Conservation (phyloP, 2,113 vertebrate species). For the Gasterosteus aculeatus region DNA sequence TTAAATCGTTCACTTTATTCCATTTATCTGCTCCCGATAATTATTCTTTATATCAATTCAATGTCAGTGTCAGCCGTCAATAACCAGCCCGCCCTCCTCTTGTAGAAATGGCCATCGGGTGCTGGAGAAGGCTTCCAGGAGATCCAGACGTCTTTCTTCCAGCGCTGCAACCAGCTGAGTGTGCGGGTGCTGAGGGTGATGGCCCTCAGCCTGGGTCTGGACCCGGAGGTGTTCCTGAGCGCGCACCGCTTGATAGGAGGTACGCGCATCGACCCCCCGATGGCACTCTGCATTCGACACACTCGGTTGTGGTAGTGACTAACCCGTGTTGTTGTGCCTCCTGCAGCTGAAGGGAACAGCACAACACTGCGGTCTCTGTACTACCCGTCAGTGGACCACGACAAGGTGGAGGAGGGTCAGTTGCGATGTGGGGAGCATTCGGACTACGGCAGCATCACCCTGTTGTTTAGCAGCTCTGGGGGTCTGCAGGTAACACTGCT, state of each 20-base stretch:
- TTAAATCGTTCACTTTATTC: too few relatives aligned
- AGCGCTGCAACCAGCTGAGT: conserved; percentile 72
- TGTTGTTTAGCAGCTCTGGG: conserved; percentile 75
- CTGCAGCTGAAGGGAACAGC: conserved; percentile 62
- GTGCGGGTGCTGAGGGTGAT: conserved; percentile 73
- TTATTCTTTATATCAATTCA: background rate
- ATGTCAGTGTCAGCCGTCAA: background rate
- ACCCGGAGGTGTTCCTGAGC: conserved; percentile 71
- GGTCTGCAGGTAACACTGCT: conserved; percentile 76
- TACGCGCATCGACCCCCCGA: conserved; percentile 40
- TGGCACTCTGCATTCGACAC: too few relatives aligned
- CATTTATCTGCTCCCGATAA: background rate
- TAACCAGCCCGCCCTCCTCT: background rate
- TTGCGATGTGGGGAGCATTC: conserved; percentile 82
- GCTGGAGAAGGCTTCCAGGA: conserved; percentile 55
- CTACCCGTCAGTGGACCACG: conserved; percentile 71
- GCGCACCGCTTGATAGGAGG: conserved; percentile 74
- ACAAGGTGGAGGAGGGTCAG: conserved; percentile 70
- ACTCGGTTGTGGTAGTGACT: too few relatives aligned
- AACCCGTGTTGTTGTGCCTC: conserved; percentile 4
- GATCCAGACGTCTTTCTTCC: conserved; percentile 68
- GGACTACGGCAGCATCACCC: conserved; percentile 81
- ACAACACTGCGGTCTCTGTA: conserved; percentile 75
- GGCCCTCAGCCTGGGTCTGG: conserved; percentile 72
- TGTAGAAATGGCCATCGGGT: conserved; percentile 75